These are phyloP conservation scores for Melozone crissalis DNA, from an alignment of 2,113 vertebrate genomes.

Conservation along the genomic window DNA sequence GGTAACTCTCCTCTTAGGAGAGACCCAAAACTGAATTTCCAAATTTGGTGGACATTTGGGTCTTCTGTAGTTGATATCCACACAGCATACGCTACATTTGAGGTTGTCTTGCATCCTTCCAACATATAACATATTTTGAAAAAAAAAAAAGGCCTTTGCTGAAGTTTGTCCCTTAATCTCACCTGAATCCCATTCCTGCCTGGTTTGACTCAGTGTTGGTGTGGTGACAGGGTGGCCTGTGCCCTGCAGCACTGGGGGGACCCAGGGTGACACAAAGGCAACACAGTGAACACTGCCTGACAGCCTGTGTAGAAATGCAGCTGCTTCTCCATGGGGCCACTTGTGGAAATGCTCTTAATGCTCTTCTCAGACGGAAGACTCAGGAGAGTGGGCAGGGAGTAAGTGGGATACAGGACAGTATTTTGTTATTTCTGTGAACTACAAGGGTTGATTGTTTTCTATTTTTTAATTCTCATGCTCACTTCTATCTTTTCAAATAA, in stretches of 20 bases:
- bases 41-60: background rate
- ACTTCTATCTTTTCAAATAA: background rate
- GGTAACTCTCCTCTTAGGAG: background rate
- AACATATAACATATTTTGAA: background rate
- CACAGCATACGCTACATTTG: fast-evolving
- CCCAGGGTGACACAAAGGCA: background rate
- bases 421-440: background rate
- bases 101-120: background rate
- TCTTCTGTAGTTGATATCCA: background rate
- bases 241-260: fast-evolving
- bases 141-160: background rate
- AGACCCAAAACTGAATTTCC: background rate
- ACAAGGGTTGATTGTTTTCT: background rate
- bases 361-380: background rate
- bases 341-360: background rate
- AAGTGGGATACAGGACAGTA: background rate
- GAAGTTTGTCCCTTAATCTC: background rate
- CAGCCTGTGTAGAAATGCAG: background rate
- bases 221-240: background rate
- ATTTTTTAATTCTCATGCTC: background rate
- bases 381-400: background rate
- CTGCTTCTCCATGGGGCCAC: background rate
- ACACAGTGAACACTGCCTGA: fast-evolving
- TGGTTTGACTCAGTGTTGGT: fast-evolving
- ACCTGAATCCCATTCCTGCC: background rate